phyloP scores from a whole-genome alignment of 2,888 invertebrate species.

The Sthenelais limicola region DNA sequence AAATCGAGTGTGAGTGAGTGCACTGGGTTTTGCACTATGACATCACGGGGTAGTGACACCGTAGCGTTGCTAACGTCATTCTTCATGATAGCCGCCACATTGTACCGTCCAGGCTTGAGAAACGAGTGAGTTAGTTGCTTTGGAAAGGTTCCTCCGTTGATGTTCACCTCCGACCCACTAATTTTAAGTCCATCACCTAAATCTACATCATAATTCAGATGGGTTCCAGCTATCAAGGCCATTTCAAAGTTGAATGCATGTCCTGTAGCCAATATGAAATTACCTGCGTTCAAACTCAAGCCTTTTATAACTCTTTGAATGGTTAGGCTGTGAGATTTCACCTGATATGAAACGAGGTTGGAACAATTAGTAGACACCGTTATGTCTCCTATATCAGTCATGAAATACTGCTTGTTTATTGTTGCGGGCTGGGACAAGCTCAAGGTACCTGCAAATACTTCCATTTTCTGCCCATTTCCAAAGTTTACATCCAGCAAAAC shows the following conservation, averaged over 20 bases:
- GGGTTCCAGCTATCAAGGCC: constrained; percentile 7
- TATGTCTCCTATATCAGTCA: constrained; percentile 12
- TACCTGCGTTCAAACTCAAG: background rate
- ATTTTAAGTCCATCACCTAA: constrained; percentile 19
- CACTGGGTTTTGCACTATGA: constrained; percentile 23
- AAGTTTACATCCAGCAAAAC: background rate
- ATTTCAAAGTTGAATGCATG: background rate
- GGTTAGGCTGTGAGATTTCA: background rate
- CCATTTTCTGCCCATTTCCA: background rate
- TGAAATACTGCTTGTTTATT: background rate
- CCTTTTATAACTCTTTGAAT: constrained; percentile 7
- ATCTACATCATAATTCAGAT: background rate
- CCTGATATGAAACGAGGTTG: background rate
- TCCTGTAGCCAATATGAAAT: background rate
- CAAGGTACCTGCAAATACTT: background rate
- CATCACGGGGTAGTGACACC: background rate
- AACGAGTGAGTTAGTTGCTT: background rate
- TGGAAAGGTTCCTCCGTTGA: background rate
- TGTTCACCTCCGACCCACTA: background rate
- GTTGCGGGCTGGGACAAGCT: no score
- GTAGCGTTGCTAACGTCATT: constrained; percentile 2
- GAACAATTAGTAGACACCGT: background rate
- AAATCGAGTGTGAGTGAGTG: background rate
- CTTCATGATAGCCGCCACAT: background rate
- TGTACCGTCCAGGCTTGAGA: constrained; percentile 7